Evolutionary conservation across 2,888 invertebrate species (phyloP).

Genomic region (Molorchus minor): DNA sequence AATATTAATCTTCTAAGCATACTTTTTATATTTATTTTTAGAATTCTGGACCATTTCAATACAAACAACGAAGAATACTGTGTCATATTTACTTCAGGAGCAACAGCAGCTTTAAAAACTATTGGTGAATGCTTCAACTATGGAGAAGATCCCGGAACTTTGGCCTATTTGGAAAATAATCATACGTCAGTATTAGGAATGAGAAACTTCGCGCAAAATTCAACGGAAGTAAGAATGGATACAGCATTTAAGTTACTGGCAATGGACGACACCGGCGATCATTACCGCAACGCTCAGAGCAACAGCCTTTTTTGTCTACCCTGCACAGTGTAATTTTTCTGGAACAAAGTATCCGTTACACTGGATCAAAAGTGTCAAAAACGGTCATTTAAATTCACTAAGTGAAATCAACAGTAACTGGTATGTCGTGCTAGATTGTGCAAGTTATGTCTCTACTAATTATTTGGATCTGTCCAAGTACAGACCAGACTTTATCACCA

Average conservation of each 20-base stretch:
- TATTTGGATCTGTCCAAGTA: constrained; percentile 75
- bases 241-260: constrained; percentile 64
- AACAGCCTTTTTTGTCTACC: constrained; percentile 87
- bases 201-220: constrained; percentile 74
- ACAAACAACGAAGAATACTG: constrained; percentile 82
- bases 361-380: constrained; percentile 72
- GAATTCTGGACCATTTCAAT: constrained; percentile 86
- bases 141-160: constrained; percentile 60
- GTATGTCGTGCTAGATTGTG: constrained; percentile 88
- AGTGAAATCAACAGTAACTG: constrained; percentile 63
- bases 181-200: constrained; percentile 97
- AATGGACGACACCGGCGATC: constrained; percentile 1
- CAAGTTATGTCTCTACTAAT: constrained; percentile 81
- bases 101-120: constrained; percentile 87
- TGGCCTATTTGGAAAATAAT: constrained; percentile 87
- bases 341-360: constrained; percentile 87
- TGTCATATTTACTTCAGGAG: constrained; percentile 92
- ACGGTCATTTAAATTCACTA: constrained; percentile 67
- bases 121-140: constrained; percentile 85
- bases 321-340: constrained; percentile 95
- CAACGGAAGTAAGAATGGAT: constrained; percentile 68
- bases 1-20: neutral
- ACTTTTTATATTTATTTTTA: constrained; percentile 56
- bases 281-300: neutral
- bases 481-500: constrained; percentile 87